Conservation (phyloP, 2,888 invertebrate genomes). For the Pilophorus perplexus region DNA sequence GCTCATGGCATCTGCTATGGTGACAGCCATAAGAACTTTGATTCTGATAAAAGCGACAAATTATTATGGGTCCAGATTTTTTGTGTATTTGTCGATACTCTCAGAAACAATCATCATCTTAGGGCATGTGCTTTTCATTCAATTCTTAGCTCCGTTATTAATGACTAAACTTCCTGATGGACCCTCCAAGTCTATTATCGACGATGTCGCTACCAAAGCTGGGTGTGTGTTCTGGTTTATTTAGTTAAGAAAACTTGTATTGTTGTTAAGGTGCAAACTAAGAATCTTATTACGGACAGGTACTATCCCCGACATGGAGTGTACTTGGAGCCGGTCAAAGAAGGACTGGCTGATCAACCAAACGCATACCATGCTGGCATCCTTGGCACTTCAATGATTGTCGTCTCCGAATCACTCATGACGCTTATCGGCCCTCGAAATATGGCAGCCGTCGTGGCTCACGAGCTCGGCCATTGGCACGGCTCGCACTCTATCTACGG, state of each 20-base stretch:
- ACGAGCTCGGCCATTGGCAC: constrained; percentile 34
- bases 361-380: constrained; percentile 29
- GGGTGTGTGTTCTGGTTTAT: not conserved
- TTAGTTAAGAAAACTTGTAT: no score
- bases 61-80: not conserved
- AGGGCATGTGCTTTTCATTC: constrained; percentile 3
- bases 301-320: constrained; percentile 3
- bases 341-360: constrained; percentile 7
- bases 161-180: constrained; percentile 3
- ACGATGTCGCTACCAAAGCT: not conserved
- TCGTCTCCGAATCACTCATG: constrained; percentile 18
- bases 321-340: not conserved
- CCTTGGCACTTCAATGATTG: constrained; percentile 14
- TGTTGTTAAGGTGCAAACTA: no score
- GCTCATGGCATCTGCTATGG: not conserved
- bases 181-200: constrained; percentile 8
- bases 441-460: constrained; percentile 29
- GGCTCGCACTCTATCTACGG: constrained; percentile 1
- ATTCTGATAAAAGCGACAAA: constrained; percentile 9
- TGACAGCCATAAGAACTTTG: not conserved
- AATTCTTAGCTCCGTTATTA: constrained; percentile 8
- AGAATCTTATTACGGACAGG: no score
- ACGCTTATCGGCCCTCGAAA: constrained; percentile 6
- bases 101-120: not conserved
- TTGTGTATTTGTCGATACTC: not conserved